Evolutionary conservation across 2,113 vertebrate species (phyloP), one percentile per base, ranked within the genome.

Genomic region (Pica pica): DNA sequence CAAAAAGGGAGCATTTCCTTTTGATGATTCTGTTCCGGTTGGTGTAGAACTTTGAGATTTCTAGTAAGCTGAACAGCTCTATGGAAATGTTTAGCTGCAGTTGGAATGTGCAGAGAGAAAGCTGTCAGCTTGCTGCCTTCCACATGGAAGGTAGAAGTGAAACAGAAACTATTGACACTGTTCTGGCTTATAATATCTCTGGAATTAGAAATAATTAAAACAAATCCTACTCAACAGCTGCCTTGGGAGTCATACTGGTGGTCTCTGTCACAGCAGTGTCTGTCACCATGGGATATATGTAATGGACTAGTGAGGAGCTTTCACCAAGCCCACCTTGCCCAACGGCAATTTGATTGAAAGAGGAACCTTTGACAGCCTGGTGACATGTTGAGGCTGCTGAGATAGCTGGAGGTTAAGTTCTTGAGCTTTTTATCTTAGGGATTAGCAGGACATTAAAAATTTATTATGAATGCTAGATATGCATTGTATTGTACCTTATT

Each of bases 221-320:
- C 93, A 97, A 97, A 98, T 96, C 93, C 95, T 94, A 42, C 90
- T 97, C 96, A 96, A 96, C 96, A 97, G 97, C 97, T 98, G 98
- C 98, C 97, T 97, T 98, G 97, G 98, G 98, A 98, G 97, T 96
- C 95, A 96, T 98, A 98, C 97, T 98, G 98, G 98, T 99, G 98
- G 98, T 98, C 98, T 97, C 94, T 96, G 96, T 98, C 98, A 97
- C 96, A 91, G 97, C 94, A 96, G 94, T 95, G 93, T 96, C 96
- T 98, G 94, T 98, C 97, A 97, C 97, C 39, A 12, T 30, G 61
- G 79, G 53, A 64, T 93, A 97, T 87, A 94, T 97, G 97, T 98
- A 97, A 97, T 89, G 89, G 69, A 92, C 96, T 87, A 81, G 85
- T 19, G 65, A 95, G 94, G 59, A 90, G 92, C 83, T 91, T 79